Base-by-base conservation (phyloP, 2,888 invertebrate genomes). In the Pegoplata infirma region DNA sequence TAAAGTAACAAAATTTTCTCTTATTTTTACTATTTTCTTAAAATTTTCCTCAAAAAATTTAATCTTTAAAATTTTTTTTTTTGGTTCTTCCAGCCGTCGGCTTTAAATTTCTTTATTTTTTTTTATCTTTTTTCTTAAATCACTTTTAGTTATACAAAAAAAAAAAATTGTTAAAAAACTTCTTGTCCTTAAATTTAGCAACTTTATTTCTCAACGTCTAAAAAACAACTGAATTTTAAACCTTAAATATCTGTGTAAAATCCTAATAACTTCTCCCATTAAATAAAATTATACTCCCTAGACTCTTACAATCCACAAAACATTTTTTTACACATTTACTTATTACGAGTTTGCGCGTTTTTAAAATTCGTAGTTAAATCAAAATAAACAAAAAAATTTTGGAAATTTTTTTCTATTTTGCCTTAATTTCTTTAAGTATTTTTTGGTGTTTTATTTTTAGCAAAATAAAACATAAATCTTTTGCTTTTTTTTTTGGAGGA, bases 161-260 rank as follows among this genome's bases (percentile, higher is more conserved):
- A n/a, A n/a, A n/a, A 51, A 47, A 14, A 46, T 55, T 10, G 0
- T 10, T 2, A 63, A 63, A 63, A 25, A 40, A 10, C 53, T 58
- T 28, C 14, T 36, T 46, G 56, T 32, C 19, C 14, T 40, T 47
- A 75, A n/a, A n/a, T n/a, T n/a, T n/a, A n/a, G n/a, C 63, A 67
- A 79, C 79, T 75, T 67, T 58, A 75, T 32, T 36, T 75, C 67
- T 67, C 67, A 66, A 58, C 67, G 71, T 66, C 61, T 63, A 72
- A 63, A 67, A 79, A 75, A 79, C 71, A 75, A 79, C 79, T 79
- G 67, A 44, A 51, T 63, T 46, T 12, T 40, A 40, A 40, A 40
- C n/a, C 12, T n/a, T 40, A n/a, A 40, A 40, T n/a, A 40, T 40
- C 36, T 40, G 12, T n/a, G n/a, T n/a, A n/a, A n/a, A n/a, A n/a